Conservation (phyloP, 2,888 invertebrate species). For the Oasisia sp. region DNA sequence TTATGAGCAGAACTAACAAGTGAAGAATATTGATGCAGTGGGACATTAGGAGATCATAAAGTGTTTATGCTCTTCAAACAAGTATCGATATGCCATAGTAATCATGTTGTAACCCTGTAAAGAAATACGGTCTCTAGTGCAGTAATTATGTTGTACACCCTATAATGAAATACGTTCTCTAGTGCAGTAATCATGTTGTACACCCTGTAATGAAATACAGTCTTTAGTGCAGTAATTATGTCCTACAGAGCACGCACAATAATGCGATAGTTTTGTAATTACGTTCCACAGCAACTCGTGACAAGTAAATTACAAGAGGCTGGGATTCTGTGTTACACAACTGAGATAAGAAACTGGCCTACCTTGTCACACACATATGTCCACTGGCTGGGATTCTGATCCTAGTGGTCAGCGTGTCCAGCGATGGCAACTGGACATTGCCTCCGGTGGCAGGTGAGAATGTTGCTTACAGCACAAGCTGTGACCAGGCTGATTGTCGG, state of each 20-base stretch:
- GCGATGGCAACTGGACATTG: background rate
- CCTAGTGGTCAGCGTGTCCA: background rate
- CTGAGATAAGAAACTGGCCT: background rate
- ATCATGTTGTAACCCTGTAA: too few species aligned
- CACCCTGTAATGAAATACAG: too few species aligned
- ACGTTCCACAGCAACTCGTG: background rate
- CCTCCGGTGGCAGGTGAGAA: background rate
- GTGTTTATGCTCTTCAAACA: too few species aligned
- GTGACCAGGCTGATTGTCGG: background rate
- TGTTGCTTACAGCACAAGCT: background rate
- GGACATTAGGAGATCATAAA: too few species aligned
- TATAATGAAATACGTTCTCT: too few species aligned
- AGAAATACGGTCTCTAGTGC: too few species aligned
- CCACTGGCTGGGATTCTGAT: background rate
- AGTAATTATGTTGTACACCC: too few species aligned
- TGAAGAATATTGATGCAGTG: background rate
- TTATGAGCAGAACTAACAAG: background rate
- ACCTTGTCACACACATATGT: background rate
- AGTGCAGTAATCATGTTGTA: too few species aligned
- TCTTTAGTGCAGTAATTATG: too few species aligned
- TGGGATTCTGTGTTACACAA: background rate
- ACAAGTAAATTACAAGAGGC: constrained; percentile 9
- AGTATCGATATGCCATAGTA: too few species aligned
- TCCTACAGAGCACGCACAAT: too few species aligned
- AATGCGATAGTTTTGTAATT: background rate